Conservation (phyloP, 2,888 invertebrate species). For the Malacosoma neustria region DNA sequence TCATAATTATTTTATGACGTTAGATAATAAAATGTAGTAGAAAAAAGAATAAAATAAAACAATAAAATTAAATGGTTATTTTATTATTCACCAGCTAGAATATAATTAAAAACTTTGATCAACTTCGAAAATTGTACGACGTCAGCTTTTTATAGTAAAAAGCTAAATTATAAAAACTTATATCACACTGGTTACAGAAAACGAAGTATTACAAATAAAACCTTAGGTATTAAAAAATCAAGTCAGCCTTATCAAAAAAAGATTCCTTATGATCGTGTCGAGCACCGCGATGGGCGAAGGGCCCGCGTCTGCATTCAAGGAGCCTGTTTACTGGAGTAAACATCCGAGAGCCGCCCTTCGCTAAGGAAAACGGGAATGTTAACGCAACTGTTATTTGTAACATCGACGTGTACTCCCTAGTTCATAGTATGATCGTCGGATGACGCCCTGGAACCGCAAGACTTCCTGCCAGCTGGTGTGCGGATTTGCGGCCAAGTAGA, state of each 20-base stretch:
- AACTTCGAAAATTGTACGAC: conserved; percentile 65
- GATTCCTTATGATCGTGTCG: conserved; percentile 57
- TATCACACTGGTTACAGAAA: conserved; percentile 58
- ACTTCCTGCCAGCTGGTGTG: no score
- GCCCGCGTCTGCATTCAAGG: conserved; percentile 40
- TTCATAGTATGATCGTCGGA: no score
- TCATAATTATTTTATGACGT: no score
- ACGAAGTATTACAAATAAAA: conserved; percentile 59
- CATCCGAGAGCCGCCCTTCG: conserved; percentile 64
- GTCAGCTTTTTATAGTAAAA: conserved; percentile 51
- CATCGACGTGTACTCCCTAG: conserved; percentile 41
- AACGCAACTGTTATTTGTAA: conserved; percentile 33
- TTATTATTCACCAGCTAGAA: conserved; percentile 66
- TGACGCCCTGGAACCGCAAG: no score
- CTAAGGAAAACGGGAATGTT: conserved; percentile 64
- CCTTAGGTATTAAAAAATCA: conserved; percentile 65
- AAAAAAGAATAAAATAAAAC: conserved; percentile 29
- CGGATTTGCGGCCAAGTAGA: no score
- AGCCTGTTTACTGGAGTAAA: conserved; percentile 54
- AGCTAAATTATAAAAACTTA: conserved; percentile 44
- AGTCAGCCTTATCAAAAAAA: conserved; percentile 73
- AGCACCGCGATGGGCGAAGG: conserved; percentile 56
- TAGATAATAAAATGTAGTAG: not conserved
- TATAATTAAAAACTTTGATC: conserved; percentile 65
- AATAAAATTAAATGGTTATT: conserved; percentile 52